Evolutionary conservation across 92 coral and sea anemone genomes (phyloP), one percentile per base, ranked within the genome.

Genomic region (Phenganax stokvisi): DNA sequence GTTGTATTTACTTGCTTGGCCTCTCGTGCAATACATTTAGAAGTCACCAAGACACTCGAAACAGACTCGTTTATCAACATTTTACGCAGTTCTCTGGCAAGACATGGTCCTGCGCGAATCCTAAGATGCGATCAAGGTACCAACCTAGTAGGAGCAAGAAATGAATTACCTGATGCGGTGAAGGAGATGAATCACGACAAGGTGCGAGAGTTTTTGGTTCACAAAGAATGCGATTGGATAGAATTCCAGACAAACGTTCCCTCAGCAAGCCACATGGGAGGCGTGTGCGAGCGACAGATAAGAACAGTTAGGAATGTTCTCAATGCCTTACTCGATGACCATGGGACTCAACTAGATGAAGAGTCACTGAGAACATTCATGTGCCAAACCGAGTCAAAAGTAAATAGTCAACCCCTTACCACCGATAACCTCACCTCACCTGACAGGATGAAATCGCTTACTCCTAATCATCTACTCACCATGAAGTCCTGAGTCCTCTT

Each of bases 191-290:
- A 62, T 13, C 68, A 62, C 1, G 27, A 62, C 29, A 62, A 62
- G 20, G 29, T 62, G 25, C 20, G 68, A 62, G 27, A 62, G 20
- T 20, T 15, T 3, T 15, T 62, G 20, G 27, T 15, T 15, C 16
- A 9, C 0, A 20, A 15, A 3, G 29, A 62, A 15, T 62, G 68
- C 29, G 68, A 62, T 8, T 62, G 68, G 68, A 15, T 62, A 15
- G 68, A 62, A 15, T 62, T 62, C 68, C 20, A 62, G 20, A 62
- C 68, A 7, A 62, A 62, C 27, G 68, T 62, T 9, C 68, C 68
- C 29, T 15, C 68, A 20, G 68, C 47, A 37, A 37, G 47, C 47
- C 47, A 37, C 47, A 37, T 37, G 47, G 47, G 47, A 37, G 47
- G 47, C 68, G 68, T 62, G 68, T 62, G 68, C 27, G 68, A 62